A percentile compares a stretch with the other conserved stretches of the same genome.
These are phyloP conservation scores for Micromys minutus DNA, from an alignment of 2,113 vertebrate species.

Conservation along the genomic window DNA sequence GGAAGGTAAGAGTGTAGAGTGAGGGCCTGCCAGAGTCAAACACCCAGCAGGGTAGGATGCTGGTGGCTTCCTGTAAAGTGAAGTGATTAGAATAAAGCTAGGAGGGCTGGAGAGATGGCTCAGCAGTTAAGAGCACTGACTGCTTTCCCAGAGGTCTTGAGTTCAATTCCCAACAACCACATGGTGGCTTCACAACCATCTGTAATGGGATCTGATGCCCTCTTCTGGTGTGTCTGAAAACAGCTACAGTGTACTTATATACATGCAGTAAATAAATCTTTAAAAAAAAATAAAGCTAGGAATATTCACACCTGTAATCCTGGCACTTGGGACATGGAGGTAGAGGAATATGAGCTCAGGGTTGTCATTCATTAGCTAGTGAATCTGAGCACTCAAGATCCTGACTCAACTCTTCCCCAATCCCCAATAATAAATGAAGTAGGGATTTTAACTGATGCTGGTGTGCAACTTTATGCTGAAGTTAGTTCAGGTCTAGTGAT, in stretches of 20 bases:
- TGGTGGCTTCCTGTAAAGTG: neutral
- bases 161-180: too few relatives aligned
- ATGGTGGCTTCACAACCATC: too few relatives aligned
- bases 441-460: neutral
- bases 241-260: too few relatives aligned
- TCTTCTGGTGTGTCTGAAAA: too few relatives aligned
- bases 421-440: neutral
- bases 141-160: too few relatives aligned
- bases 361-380: neutral
- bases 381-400: neutral
- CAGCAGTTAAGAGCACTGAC: too few relatives aligned
- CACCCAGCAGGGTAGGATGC: neutral
- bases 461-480: neutral
- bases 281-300: neutral
- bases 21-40: neutral
- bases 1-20: neutral
- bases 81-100: neutral
- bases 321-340: neutral
- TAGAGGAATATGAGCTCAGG: neutral
- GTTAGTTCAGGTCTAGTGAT: neutral
- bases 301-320: neutral
- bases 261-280: too few relatives aligned
- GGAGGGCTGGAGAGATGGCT: too few relatives aligned
- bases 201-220: too few relatives aligned
- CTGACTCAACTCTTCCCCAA: neutral